These are phyloP conservation scores for Ruditapes philippinarum DNA, from an alignment of 1,140 invertebrate species.

Conservation along the genomic window DNA sequence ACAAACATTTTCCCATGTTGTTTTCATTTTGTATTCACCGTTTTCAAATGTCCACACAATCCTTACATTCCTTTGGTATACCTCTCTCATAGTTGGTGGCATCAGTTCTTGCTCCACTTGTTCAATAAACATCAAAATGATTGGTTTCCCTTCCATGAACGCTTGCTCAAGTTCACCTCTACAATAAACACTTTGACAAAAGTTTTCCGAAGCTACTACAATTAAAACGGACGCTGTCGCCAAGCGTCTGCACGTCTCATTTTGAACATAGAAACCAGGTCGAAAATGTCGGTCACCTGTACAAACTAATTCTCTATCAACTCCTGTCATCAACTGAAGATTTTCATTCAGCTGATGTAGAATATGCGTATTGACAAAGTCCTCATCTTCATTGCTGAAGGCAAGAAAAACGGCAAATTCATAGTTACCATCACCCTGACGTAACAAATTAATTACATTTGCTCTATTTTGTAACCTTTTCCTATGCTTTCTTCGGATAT, in stretches of 20 bases:
- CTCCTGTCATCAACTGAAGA: neutral
- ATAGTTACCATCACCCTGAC: neutral
- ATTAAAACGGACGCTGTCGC: neutral
- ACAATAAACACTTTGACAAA: constrained; percentile 4
- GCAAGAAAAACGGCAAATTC: constrained; percentile 11
- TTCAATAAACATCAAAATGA: constrained; percentile 34
- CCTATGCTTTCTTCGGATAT: neutral
- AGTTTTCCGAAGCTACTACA: neutral
- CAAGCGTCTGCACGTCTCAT: neutral
- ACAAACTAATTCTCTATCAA: constrained; percentile 6
- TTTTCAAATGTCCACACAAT: neutral
- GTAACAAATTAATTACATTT: neutral
- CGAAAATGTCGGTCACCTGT: constrained; percentile 21
- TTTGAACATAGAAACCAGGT: constrained; percentile 7
- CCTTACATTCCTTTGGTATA: constrained; percentile 19
- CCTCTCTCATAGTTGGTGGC: constrained; percentile 23
- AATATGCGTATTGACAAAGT: neutral
- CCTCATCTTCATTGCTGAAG: constrained; percentile 10
- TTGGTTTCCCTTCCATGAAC: neutral
- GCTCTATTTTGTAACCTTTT: neutral
- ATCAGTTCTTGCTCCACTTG: neutral
- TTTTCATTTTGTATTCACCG: neutral
- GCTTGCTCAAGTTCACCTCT: neutral
- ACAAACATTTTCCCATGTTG: constrained; percentile 43
- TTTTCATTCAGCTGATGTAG: neutral